Evolutionary conservation across 2,797 vertebrate genomes (phyloP), one percentile per base, ranked within the genome.

Genomic region (Hephaestus fuliginosus): DNA sequence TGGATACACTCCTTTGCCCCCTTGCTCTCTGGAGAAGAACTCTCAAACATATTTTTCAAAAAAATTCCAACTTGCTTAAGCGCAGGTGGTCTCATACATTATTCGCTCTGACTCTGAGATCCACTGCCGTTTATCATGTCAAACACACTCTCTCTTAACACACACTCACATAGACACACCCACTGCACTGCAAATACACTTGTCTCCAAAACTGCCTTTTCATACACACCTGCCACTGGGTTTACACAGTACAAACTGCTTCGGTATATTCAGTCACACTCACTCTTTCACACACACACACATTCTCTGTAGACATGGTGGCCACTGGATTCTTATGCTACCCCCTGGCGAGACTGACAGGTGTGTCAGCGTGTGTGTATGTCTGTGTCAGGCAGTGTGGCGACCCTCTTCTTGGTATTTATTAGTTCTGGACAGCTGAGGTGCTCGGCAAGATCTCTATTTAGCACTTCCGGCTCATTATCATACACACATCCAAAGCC

Each of bases 351-450:
- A 86, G 86, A 90, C 83, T 85, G 89, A 94, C 95, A 95, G 93
- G 94, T 95, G 93, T 91, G 86, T 83, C 56, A 39, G 75, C 80
- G 28, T 79, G 73, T 80, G 85, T 85, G 86, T 63, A 33, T 65
- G 74, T 77, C 64, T 83, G 76, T 80, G 79, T 83, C 64, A 83
- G 76, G 85, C 70, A 76, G 76, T 88, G 75, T 81, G 86, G 70
- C 75, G 77, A 76, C 87, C 84, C 88, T 72, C 75, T 76, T 70
- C 80, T 53, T 67, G 88, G 92, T 92, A 95, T 96, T 95, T 96
- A 94, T 89, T 93, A 90, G 70, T 86, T 64, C 75, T 83, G 82
- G 92, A 93, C 95, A 96, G 95, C 95, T 96, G 95, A 91, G 79
- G 85, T 83, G 78, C 88, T 89, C 80, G 30, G 77, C 72, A 61